A percentile compares a stretch with the other conserved stretches of the same genome.
These are phyloP conservation scores for Drosophila pseudotalamancana DNA, from an alignment of 2,888 invertebrate genomes.

Conservation along the genomic window DNA sequence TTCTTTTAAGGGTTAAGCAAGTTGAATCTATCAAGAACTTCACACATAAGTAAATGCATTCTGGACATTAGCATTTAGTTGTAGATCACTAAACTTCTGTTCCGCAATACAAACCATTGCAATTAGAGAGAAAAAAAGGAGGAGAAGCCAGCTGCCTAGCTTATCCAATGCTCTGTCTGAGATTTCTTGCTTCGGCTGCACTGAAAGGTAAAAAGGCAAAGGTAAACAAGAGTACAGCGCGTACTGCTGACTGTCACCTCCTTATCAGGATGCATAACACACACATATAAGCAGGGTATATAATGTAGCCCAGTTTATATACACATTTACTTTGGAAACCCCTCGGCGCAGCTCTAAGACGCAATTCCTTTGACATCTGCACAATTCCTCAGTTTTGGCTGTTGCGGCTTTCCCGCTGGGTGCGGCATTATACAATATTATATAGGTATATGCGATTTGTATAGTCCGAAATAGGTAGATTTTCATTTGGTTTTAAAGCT, in stretches of 20 bases:
- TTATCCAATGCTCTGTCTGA: not conserved
- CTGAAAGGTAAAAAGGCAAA: constrained; percentile 30
- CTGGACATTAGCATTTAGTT: constrained; percentile 2
- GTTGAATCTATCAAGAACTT: not conserved
- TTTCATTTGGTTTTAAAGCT: no score
- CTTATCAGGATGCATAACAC: constrained; percentile 33
- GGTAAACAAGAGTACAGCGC: constrained; percentile 24
- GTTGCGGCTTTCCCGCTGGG: constrained; percentile 23
- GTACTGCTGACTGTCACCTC: constrained; percentile 19
- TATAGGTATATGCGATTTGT: not conserved
- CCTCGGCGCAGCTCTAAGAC: not conserved
- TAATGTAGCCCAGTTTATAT: not conserved
- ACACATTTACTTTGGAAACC: not conserved
- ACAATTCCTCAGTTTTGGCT: constrained; percentile 21
- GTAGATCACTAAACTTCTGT: not conserved
- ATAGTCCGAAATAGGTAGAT: no score
- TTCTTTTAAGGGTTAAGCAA: not conserved
- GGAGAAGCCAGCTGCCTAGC: constrained; percentile 27
- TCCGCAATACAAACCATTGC: constrained; percentile 3
- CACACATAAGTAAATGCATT: not conserved
- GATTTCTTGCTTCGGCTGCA: constrained; percentile 21
- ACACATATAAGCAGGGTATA: not conserved
- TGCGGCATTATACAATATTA: not conserved
- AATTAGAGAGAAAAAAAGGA: not conserved
- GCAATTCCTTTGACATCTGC: constrained; percentile 10